A percentile compares a stretch with the other conserved stretches of the same genome.
phyloP scores from a whole-genome alignment of 2,113 vertebrate genomes.

The Pungitius pungitius region DNA sequence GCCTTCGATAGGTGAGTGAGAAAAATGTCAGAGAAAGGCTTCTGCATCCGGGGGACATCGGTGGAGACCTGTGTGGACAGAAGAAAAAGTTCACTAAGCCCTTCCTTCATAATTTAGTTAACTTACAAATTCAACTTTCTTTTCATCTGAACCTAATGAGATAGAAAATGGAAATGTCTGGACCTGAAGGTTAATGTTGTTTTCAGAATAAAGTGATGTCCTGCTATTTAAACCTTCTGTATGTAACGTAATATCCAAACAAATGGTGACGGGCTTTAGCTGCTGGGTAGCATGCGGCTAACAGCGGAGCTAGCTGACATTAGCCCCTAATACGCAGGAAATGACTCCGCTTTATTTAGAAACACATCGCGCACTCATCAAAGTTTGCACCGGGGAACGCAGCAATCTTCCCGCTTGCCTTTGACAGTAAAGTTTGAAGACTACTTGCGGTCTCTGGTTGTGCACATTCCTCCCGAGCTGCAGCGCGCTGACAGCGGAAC shows the following conservation, averaged over 20 bases:
- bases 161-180: neutral
- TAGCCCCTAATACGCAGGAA: neutral
- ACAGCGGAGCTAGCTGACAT: conserved; percentile 32
- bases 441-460: neutral
- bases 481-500: fast-evolving
- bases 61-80: conserved; percentile 54
- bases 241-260: neutral
- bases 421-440: neutral
- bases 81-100: neutral
- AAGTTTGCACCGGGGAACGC: neutral
- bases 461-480: neutral
- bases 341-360: neutral
- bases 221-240: no score
- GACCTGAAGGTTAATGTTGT: neutral
- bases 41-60: conserved; percentile 66
- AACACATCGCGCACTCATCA: neutral
- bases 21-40: conserved; percentile 46
- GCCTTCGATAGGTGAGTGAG: conserved; percentile 17
- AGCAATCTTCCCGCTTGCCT: neutral
- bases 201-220: neutral
- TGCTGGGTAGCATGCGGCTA: conserved; percentile 26
- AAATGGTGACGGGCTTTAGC: neutral
- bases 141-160: neutral
- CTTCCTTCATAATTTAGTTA: neutral
- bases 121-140: neutral